Conservation (phyloP, 2,113 vertebrate species). For the Brachypodius melanocephalos region DNA sequence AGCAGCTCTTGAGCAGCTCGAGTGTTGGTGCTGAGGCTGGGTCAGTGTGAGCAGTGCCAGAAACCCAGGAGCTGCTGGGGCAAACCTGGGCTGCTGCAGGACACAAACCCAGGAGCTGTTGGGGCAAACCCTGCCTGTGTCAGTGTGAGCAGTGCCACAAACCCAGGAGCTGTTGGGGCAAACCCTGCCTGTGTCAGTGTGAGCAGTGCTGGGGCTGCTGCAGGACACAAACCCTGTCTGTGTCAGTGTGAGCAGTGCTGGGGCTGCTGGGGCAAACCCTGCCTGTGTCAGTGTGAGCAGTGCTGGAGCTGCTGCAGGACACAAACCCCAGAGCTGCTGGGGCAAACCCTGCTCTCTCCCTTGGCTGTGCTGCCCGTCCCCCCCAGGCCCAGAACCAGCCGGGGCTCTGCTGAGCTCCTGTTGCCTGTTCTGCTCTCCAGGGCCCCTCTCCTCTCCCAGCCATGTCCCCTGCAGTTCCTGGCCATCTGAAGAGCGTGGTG, state of each 20-base stretch:
- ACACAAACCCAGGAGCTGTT: background rate
- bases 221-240: too few species aligned
- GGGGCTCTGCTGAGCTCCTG: background rate
- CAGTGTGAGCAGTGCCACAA: too few species aligned
- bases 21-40: background rate
- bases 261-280: too few species aligned
- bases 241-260: too few species aligned
- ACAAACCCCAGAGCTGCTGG: background rate
- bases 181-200: too few species aligned
- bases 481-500: rapidly evolving
- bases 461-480: rapidly evolving
- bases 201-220: too few species aligned
- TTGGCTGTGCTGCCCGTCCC: background rate
- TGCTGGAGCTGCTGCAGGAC: too few species aligned
- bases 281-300: too few species aligned
- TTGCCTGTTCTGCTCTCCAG: background rate
- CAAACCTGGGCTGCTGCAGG: background rate
- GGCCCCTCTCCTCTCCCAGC: background rate
- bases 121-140: background rate
- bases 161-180: too few species aligned
- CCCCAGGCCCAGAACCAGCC: background rate
- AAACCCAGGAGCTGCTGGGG: background rate
- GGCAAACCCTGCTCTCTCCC: background rate
- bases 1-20: background rate
- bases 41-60: background rate